Evolutionary conservation across 2,797 vertebrate genomes (phyloP).

Genomic region (Tokudaia tokunoshimensis): DNA sequence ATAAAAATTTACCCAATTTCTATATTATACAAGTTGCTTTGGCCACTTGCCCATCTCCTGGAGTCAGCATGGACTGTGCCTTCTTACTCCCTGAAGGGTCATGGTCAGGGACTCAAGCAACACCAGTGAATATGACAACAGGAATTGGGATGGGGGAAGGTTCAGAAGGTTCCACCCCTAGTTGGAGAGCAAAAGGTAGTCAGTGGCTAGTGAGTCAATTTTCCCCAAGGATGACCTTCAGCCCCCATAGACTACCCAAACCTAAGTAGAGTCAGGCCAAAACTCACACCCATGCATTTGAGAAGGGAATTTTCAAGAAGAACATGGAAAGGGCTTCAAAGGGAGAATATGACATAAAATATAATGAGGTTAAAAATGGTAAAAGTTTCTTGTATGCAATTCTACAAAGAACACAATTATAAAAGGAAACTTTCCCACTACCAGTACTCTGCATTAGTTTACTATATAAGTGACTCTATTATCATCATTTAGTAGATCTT

Average conservation of each 20-base stretch:
- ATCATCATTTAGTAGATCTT: not conserved
- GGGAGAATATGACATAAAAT: not conserved
- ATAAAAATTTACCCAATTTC: not conserved
- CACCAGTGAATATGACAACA: not conserved
- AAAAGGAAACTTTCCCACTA: not conserved
- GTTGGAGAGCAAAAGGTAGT: not conserved
- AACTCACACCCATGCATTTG: not conserved
- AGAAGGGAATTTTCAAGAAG: not conserved
- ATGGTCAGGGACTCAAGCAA: not conserved
- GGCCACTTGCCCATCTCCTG: not conserved
- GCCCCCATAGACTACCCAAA: not conserved
- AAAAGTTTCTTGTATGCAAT: not conserved
- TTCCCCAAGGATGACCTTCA: not conserved
- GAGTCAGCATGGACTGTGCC: not conserved
- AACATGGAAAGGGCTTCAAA: not conserved
- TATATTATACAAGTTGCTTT: not conserved
- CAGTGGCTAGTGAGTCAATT: not conserved
- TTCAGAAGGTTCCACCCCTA: not conserved
- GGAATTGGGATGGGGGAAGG: too few species aligned
- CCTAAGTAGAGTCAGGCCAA: not conserved
- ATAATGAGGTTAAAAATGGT: not conserved
- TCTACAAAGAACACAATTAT: not conserved
- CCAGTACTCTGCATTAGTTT: not conserved
- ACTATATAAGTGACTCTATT: not conserved
- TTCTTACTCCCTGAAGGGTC: not conserved